Evolutionary conservation across 2,888 invertebrate species (phyloP).

Genomic region (Athetis lepigone): DNA sequence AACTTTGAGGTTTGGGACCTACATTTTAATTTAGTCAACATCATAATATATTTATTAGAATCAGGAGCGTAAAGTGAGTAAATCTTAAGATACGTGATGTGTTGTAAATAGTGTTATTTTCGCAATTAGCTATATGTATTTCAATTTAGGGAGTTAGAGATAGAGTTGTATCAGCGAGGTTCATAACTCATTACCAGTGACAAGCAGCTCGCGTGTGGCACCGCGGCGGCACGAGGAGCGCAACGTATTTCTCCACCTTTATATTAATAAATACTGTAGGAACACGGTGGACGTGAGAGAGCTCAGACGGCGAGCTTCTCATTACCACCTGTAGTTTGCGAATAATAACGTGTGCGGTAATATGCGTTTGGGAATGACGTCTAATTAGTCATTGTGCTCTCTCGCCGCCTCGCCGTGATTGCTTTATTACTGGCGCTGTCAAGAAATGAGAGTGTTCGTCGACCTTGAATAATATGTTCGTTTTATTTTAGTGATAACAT

Average conservation of each 20-base stretch:
- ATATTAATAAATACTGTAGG: constrained; percentile 60
- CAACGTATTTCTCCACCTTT: constrained; percentile 51
- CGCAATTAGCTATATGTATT: constrained; percentile 35
- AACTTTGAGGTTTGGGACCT: constrained; percentile 32
- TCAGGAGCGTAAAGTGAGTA: constrained; percentile 24
- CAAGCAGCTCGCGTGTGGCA: constrained; percentile 62
- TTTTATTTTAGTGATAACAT: constrained; percentile 14
- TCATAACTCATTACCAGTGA: constrained; percentile 66
- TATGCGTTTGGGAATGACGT: constrained; percentile 56
- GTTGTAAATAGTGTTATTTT: constrained; percentile 34
- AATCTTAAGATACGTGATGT: constrained; percentile 22
- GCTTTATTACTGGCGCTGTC: constrained; percentile 42
- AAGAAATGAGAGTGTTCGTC: constrained; percentile 33
- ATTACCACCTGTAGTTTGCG: constrained; percentile 54
- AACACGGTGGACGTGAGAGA: constrained; percentile 45
- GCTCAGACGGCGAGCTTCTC: constrained; percentile 52
- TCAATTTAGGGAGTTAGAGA: constrained; percentile 28
- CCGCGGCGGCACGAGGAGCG: constrained; percentile 28
- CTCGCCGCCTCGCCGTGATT: constrained; percentile 38
- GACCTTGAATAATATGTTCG: constrained; percentile 20
- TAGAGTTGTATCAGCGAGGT: constrained; percentile 30
- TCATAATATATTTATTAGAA: constrained; percentile 41
- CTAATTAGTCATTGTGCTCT: constrained; percentile 52
- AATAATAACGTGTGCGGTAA: constrained; percentile 47
- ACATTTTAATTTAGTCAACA: constrained; percentile 50